Evolutionary conservation across 2,888 invertebrate genomes (phyloP).

Genomic region (Digitonthophagus gazella): DNA sequence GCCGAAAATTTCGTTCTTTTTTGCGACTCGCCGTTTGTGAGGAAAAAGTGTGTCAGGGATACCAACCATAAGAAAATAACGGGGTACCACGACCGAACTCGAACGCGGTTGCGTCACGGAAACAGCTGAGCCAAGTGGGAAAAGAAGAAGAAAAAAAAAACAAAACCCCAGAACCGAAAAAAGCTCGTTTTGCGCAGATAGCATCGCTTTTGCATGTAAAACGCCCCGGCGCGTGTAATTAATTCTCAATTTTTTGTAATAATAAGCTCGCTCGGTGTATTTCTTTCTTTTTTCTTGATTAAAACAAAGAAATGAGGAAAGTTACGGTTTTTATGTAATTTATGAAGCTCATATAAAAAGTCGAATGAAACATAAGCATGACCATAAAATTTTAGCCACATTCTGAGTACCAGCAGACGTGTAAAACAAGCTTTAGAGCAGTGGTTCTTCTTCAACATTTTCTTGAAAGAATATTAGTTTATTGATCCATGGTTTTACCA

Average conservation of each 20-base stretch:
- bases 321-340: too few species aligned
- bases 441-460: too few species aligned
- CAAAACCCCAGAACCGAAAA: not conserved
- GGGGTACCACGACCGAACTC: not conserved
- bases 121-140: not conserved
- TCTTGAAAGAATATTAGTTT: too few species aligned
- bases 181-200: not conserved
- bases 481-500: too few species aligned
- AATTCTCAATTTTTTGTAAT: not conserved
- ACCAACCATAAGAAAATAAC: not conserved
- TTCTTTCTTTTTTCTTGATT: not conserved
- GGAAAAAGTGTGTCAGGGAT: not conserved
- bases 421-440: too few species aligned
- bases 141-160: not conserved
- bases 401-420: too few species aligned
- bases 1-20: not conserved
- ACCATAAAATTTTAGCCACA: too few species aligned
- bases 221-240: not conserved
- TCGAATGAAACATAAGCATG: too few species aligned
- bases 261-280: not conserved
- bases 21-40: not conserved
- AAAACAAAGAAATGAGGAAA: not conserved
- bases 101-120: not conserved
- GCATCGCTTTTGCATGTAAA: not conserved
- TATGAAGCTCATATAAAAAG: too few species aligned